Conservation (phyloP, 2,797 vertebrate genomes). For the Australoheros facetus region DNA sequence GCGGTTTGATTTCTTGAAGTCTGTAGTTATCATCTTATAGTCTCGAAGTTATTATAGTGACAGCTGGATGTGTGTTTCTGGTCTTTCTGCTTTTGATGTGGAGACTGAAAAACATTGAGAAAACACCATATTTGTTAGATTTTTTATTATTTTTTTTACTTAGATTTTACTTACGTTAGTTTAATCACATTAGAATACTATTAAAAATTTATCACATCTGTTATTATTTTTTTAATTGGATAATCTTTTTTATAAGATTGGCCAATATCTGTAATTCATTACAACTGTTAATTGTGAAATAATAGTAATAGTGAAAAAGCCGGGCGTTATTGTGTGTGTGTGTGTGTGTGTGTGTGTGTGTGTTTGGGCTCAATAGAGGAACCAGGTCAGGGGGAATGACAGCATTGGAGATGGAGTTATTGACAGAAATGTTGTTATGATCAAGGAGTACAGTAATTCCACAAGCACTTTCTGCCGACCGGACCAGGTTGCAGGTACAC, state of each 20-base stretch:
- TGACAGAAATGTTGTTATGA: constrained; percentile 65
- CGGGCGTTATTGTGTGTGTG: background rate
- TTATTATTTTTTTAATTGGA: background rate
- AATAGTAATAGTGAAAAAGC: background rate
- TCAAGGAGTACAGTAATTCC: constrained; percentile 57
- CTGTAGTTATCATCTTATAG: constrained; percentile 9
- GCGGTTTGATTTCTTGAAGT: constrained; percentile 24
- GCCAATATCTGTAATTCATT: background rate
- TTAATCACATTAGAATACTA: background rate
- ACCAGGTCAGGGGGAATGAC: constrained; percentile 67
- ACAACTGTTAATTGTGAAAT: background rate
- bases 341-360: background rate
- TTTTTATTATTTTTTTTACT: background rate
- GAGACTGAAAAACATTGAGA: constrained; percentile 12
- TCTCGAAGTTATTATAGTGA: constrained; percentile 20
- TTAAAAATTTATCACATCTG: background rate
- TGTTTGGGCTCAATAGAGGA: constrained; percentile 54
- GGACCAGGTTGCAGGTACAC: constrained; percentile 32
- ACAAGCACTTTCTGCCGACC: constrained; percentile 45
- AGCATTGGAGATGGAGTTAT: constrained; percentile 54
- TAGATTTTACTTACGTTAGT: background rate
- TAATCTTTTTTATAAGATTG: background rate
- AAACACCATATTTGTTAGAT: constrained; percentile 1
- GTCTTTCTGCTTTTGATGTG: background rate
- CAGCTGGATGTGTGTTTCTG: background rate